These are phyloP conservation scores for Sylvia atricapilla DNA, from an alignment of 2,113 vertebrate species.

Conservation along the genomic window DNA sequence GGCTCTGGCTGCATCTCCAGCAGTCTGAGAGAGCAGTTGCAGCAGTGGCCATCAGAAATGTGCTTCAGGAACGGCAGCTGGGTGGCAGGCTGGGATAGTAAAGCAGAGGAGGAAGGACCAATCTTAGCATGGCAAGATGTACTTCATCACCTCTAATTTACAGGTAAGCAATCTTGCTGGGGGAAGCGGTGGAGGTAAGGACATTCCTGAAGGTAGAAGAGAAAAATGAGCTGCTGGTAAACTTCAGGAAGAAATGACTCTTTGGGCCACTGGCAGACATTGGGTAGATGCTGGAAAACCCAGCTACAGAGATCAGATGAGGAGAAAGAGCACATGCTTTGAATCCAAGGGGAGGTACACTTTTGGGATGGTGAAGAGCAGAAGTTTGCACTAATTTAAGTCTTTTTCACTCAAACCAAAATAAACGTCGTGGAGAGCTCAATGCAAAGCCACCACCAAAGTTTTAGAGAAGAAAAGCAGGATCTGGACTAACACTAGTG, in stretches of 20 bases:
- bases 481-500: not conserved
- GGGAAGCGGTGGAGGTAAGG: rapidly evolving
- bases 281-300: not conserved
- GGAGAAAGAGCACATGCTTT: not conserved
- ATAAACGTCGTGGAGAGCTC: not conserved
- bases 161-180: not conserved
- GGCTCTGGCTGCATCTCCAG: not conserved
- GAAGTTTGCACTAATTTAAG: not conserved
- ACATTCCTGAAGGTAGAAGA: not conserved
- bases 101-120: not conserved
- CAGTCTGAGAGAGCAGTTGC: not conserved
- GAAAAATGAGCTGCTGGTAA: not conserved
- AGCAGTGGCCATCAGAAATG: not conserved
- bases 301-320: rapidly evolving
- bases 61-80: not conserved
- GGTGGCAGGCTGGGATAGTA: not conserved
- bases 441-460: not conserved
- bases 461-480: not conserved
- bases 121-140: not conserved
- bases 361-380: not conserved
- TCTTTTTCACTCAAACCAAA: not conserved
- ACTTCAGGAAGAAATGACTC: not conserved
- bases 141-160: not conserved
- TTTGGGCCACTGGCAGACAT: not conserved
- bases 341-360: not conserved